Conservation (phyloP, 2,113 vertebrate species). For the Spilogale gracilis region DNA sequence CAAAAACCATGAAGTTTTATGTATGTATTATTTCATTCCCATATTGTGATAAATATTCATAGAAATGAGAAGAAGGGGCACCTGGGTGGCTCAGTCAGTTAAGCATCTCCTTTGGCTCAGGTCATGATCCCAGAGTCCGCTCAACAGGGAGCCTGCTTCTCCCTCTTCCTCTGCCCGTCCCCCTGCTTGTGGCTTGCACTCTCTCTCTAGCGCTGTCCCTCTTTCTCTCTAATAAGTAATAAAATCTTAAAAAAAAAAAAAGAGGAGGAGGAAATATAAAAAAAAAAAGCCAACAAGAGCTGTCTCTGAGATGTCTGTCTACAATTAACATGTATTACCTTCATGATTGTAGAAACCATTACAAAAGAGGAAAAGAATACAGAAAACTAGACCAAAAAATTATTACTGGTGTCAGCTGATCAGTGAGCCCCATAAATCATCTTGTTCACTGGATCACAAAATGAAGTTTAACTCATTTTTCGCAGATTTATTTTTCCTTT, state of each 20-base stretch:
- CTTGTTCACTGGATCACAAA: neutral
- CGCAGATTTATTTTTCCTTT: neutral
- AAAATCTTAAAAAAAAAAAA: neutral
- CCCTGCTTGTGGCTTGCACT: neutral
- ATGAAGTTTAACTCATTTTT: neutral
- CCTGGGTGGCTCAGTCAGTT: neutral
- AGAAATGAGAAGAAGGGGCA: neutral
- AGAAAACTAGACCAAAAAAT: neutral
- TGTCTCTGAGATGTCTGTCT: neutral
- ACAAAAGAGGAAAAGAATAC: neutral
- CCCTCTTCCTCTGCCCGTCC: neutral
- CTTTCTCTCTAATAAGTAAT: neutral
- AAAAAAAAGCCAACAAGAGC: neutral
- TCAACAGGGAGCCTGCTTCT: neutral
- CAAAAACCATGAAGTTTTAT: neutral
- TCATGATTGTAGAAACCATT: neutral
- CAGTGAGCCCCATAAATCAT: neutral
- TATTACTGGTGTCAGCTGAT: neutral
- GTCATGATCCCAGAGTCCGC: neutral
- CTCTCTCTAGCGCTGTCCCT: neutral
- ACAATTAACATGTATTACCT: neutral
- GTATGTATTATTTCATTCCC: neutral
- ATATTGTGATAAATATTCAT: neutral
- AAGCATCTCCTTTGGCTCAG: neutral
- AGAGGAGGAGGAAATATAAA: neutral